A percentile compares a stretch with the other conserved stretches of the same genome.
Conservation (phyloP, 2,113 vertebrate species). For the Dasyurus viverrinus region DNA sequence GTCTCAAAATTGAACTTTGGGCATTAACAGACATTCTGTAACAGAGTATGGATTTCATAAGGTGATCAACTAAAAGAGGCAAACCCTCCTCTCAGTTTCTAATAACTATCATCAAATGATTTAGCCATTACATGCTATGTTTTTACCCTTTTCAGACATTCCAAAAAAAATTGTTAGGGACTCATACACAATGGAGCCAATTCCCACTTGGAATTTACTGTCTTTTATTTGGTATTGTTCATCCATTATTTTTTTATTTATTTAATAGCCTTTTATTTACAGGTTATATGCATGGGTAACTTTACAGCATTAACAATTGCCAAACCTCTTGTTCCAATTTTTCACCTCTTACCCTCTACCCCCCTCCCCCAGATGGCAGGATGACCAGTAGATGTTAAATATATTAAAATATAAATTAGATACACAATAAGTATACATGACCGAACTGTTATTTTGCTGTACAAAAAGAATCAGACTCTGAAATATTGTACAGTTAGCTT, state of each 20-base stretch:
- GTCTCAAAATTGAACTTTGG: slow-evolving; percentile 47
- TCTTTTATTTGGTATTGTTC: slow-evolving; percentile 26
- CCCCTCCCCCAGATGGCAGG: too few relatives aligned
- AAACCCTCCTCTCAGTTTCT: slow-evolving; percentile 60
- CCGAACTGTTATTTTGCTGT: too few relatives aligned
- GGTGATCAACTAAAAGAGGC: slow-evolving; percentile 49
- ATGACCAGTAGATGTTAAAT: too few relatives aligned
- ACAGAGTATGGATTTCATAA: background rate
- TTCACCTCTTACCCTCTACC: too few relatives aligned
- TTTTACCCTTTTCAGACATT: slow-evolving; percentile 66
- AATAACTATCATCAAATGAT: slow-evolving; percentile 63
- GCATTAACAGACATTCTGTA: background rate
- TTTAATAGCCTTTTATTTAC: too few relatives aligned
- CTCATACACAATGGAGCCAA: slow-evolving; percentile 63
- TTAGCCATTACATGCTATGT: slow-evolving; percentile 61
- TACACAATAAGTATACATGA: too few relatives aligned
- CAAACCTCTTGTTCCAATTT: too few relatives aligned
- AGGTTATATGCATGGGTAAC: too few relatives aligned
- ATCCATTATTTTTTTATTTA: slow-evolving; percentile 29
- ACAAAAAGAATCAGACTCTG: too few relatives aligned
- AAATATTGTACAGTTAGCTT: too few relatives aligned
- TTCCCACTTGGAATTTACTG: slow-evolving; percentile 44
- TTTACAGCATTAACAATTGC: too few relatives aligned
- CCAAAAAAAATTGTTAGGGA: background rate
- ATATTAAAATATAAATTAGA: too few relatives aligned